Base-by-base conservation (phyloP, 1,140 invertebrate genomes). In the Drosophila setifemur region DNA sequence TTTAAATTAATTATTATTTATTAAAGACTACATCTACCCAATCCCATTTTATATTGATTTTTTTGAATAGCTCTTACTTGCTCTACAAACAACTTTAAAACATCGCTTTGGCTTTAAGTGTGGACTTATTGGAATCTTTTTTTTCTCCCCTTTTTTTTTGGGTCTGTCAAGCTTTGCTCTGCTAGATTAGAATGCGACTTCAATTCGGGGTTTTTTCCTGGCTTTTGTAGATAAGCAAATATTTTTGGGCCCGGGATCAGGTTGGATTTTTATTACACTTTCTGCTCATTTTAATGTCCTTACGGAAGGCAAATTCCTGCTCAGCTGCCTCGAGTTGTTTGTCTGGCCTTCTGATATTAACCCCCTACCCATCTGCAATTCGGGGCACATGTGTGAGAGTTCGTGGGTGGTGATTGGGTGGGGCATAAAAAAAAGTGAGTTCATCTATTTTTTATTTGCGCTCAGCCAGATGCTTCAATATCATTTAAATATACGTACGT, bases 401-500 rank as follows among this genome's bases (percentile, higher is more conserved):
- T 37, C 6, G 0, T 37, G 16, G n/a, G n/a, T n/a, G n/a, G n/a
- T 14, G 16, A 37, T 18, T 37, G 33, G 12, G 26, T 45, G 19
- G 16, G n/a, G 2, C 45, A 60, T 57, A 61, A 58, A 47, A 66
- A 21, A 58, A 54, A 70, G 67, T 44, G 53, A 53, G 58, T 71
- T 85, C 73, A 78, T 85, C 73, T 83, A 83, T 78, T 78, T 85
- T 74, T 74, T 78, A 78, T 78, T 78, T 67, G 58, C 39, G 37
- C 40, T 61, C 43, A 49, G 43, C 78, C 73, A 78, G 66, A 66
- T 83, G 69, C 45, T 60, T 58, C 31, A 57, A 55, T 57, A 53
- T 31, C 53, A 74, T 50, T 60, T 40, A 45, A 53, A 42, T 43
- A 40, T 43, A 40, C 21, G 31, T 40, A 28, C 31, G 21, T 35